These are phyloP conservation scores for Chelon auratus DNA, from an alignment of 2,797 vertebrate species.

Conservation along the genomic window DNA sequence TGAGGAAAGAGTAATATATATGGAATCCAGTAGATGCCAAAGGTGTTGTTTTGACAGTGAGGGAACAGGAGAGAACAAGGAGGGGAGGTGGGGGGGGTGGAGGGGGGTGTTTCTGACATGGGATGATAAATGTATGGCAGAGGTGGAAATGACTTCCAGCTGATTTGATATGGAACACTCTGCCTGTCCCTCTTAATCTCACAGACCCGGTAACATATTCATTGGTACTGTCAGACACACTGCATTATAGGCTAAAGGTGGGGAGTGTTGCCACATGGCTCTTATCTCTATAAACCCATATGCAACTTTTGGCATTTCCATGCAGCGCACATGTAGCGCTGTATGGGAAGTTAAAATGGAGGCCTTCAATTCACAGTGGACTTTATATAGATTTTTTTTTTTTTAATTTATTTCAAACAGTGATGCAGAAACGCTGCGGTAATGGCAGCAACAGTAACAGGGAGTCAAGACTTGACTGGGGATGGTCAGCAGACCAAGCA, in stretches of 20 bases:
- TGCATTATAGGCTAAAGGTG: constrained; percentile 65
- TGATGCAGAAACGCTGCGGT: not conserved
- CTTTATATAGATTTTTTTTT: not conserved
- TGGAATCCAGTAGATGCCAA: constrained; percentile 73
- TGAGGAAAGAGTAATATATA: constrained; percentile 55
- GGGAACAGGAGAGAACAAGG: constrained; percentile 35
- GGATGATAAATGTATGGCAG: constrained; percentile 80
- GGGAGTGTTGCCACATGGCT: constrained; percentile 41
- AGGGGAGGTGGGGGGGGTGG: not conserved
- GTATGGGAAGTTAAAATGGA: constrained; percentile 1
- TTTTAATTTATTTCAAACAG: not conserved
- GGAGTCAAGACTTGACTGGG: too few relatives aligned
- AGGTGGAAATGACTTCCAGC: constrained; percentile 79
- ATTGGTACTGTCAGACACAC: constrained; percentile 73
- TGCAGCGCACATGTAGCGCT: constrained; percentile 3
- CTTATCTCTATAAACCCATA: constrained; percentile 60
- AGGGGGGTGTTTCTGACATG: constrained; percentile 56
- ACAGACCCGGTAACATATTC: constrained; percentile 74
- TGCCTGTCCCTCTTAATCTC: constrained; percentile 80
- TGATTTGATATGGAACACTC: constrained; percentile 76
- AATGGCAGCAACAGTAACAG: not conserved
- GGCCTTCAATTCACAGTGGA: not conserved
- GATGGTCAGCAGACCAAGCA: too few relatives aligned
- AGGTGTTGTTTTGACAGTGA: constrained; percentile 78
- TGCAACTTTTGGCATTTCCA: constrained; percentile 58